Base-by-base conservation (phyloP, 2,797 vertebrate species). In the Propithecus deckenii region DNA sequence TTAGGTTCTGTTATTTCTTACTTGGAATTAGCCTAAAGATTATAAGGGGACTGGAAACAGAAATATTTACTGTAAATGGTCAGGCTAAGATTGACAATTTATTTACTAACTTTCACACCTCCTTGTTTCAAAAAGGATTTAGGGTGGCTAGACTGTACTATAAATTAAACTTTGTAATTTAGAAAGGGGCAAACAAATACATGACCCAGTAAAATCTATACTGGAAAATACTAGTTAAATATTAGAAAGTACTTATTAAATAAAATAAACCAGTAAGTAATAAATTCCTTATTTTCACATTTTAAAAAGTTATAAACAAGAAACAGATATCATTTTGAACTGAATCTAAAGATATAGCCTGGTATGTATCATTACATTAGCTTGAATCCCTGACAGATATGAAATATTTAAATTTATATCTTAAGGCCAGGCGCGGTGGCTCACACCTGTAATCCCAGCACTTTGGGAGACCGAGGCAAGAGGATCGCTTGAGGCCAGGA, bases 131-230 rank as follows among this genome's bases (percentile, higher is more conserved):
- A 75, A 89, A 87, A 92, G 57, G 23, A 81, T 38, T 85, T 80
- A 55, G 89, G 46, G 61, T 61, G 50, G 22, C 13, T 84, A 75
- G 46, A 50, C n/a, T 88, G 32, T 10, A 65, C 14, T 69, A 20
- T 1, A 95, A 91, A 63, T 75, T 84, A 85, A 92, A 92, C 72
- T 78, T 48, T 92, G 57, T 91, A 96, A 83, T 18, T 63, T 94
- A 22, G 2, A 93, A 86, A 85, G 25, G 38, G 50, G 52, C 15
- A 96, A 95, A 81, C 20, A 92, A 97, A 89, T 74, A 93, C 18
- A 48, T 23, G 0, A 92, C 57, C 43, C 15, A 89, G 57, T 61
- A 96, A 90, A 89, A 97, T 95, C 52, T 48, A 79, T 41, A 93
- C 1, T 52, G 86, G 84, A 13, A 9, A 2, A 88, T 35, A 86